These are phyloP conservation scores for Phacellophora camtschatica DNA, from an alignment of 30 jellyfish, hydroid and myxozoan genomes.

Conservation along the genomic window DNA sequence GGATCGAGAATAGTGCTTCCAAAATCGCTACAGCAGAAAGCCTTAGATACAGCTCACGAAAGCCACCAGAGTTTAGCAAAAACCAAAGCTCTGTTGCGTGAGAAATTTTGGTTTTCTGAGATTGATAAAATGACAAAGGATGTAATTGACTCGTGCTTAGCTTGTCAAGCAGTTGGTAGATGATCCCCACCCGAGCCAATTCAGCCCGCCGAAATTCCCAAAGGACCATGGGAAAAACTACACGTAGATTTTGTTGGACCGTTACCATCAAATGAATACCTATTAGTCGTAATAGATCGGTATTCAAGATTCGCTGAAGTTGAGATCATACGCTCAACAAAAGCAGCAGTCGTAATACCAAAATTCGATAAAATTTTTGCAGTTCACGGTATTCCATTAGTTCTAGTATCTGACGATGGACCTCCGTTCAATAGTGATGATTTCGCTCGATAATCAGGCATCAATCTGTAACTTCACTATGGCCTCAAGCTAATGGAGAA, in stretches of 20 bases:
- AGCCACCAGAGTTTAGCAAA: conserved; percentile 1
- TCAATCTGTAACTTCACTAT: conserved; percentile 9
- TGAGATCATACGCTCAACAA: conserved; percentile 10
- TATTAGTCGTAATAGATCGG: neutral
- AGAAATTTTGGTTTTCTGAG: neutral
- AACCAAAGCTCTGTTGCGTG: conserved; percentile 1
- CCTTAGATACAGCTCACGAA: neutral
- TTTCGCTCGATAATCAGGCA: conserved; percentile 7
- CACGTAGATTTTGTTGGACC: conserved; percentile 42
- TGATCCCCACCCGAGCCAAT: conserved; percentile 1
- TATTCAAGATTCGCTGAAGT: neutral
- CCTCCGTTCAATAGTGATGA: conserved; percentile 29
- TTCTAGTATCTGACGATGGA: conserved; percentile 31
- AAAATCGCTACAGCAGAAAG: neutral
- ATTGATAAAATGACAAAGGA: neutral
- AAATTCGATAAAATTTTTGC: conserved; percentile 23
- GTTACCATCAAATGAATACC: conserved; percentile 23
- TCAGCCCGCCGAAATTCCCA: conserved; percentile 5
- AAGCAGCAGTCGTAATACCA: conserved; percentile 17
- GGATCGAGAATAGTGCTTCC: neutral
- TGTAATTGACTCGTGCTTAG: neutral
- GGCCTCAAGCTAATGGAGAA: conserved; percentile 52
- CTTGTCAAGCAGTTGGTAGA: too few relatives aligned
- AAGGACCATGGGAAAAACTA: conserved; percentile 5
- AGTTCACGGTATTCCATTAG: conserved; percentile 29